A percentile compares a stretch with the other conserved stretches of the same genome.
phyloP scores from a whole-genome alignment of 2,888 invertebrate species.

The Apodemia zela region DNA sequence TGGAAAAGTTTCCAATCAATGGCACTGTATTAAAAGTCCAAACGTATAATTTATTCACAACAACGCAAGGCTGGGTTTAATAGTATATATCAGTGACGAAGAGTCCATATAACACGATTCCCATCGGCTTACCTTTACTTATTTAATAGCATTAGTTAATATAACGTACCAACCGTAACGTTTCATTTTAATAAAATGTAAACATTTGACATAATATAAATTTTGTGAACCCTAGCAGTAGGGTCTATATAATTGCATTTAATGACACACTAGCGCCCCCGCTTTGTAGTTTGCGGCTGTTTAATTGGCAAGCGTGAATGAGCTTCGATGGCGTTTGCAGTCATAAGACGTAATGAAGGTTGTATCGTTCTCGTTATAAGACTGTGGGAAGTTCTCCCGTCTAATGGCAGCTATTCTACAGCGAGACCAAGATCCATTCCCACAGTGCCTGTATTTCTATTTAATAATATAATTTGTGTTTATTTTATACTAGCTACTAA shows the following conservation, averaged over 20 bases:
- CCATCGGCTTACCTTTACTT: too few species aligned
- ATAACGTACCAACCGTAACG: too few species aligned
- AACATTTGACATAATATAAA: background rate
- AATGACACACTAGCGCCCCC: background rate
- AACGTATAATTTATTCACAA: too few species aligned
- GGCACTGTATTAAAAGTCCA: too few species aligned
- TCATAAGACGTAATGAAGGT: constrained; percentile 4
- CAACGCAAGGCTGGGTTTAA: too few species aligned
- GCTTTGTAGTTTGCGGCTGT: background rate
- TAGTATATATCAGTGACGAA: too few species aligned
- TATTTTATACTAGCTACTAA: too few species aligned
- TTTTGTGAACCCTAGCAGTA: background rate
- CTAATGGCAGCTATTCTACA: background rate
- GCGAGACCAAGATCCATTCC: background rate
- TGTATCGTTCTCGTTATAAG: constrained; percentile 4
- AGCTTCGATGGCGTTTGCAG: background rate
- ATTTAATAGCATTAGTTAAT: too few species aligned
- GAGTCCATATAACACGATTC: too few species aligned
- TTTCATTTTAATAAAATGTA: too few species aligned
- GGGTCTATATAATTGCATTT: constrained; percentile 5
- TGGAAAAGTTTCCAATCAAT: too few species aligned
- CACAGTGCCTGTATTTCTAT: background rate
- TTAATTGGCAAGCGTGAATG: background rate
- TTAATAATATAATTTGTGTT: background rate
- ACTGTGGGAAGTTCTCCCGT: background rate